Conservation (phyloP, 2,113 vertebrate species). For the Hemicordylus capensis region DNA sequence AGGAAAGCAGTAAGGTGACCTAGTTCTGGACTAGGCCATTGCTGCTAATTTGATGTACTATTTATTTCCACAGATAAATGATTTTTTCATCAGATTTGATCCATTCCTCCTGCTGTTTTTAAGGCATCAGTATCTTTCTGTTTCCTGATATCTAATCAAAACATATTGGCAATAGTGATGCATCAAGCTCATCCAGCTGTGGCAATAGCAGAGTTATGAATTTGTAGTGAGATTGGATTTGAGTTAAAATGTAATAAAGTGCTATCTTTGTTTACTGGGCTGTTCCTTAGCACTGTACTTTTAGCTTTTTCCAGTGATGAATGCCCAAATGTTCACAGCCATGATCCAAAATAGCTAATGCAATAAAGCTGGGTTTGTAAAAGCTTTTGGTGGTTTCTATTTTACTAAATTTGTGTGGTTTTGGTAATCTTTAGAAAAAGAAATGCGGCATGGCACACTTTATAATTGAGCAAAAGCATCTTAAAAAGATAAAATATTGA, state of each 20-base stretch:
- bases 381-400: background rate
- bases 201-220: slow-evolving; percentile 28
- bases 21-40: slow-evolving; percentile 9
- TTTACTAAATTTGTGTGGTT: background rate
- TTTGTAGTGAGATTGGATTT: no score
- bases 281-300: background rate
- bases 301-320: background rate
- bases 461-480: background rate
- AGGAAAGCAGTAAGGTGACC: background rate
- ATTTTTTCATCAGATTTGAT: slow-evolving; percentile 28
- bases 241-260: slow-evolving; percentile 25
- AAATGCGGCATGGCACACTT: background rate
- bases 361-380: background rate
- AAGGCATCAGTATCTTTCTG: slow-evolving; percentile 14
- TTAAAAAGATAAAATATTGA: background rate
- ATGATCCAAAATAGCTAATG: slow-evolving; percentile 17
- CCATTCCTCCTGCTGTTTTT: background rate
- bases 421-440: background rate
- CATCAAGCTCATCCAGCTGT: slow-evolving; percentile 33
- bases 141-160: slow-evolving; percentile 33
- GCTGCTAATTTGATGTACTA: slow-evolving; percentile 3
- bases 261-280: background rate
- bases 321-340: background rate
- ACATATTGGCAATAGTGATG: slow-evolving; percentile 29
- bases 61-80: slow-evolving; percentile 38